These are phyloP conservation scores for Hippolais icterina DNA, from an alignment of 2,113 vertebrate genomes.

Conservation along the genomic window DNA sequence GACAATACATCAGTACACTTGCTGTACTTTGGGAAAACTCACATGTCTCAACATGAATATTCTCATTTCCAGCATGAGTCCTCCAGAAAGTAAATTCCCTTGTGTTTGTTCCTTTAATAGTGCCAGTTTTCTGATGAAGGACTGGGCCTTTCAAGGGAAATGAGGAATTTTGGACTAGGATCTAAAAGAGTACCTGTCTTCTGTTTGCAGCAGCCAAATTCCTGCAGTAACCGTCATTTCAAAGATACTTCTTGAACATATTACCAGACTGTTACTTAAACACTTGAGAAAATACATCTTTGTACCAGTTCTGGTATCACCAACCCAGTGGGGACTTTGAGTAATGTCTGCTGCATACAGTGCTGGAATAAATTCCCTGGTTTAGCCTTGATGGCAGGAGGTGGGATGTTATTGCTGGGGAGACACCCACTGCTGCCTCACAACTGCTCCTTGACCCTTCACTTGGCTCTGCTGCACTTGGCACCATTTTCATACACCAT, in stretches of 20 bases:
- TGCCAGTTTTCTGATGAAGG: constrained; percentile 33
- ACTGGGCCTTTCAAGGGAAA: constrained; percentile 38
- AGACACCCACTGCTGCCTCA: background rate
- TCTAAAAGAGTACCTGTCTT: constrained; percentile 40
- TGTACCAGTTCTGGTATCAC: constrained; percentile 28
- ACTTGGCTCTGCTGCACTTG: background rate
- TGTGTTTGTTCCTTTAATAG: constrained; percentile 64
- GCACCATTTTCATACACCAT: constrained; percentile 31
- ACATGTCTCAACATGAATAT: background rate
- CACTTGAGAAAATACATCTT: constrained; percentile 44
- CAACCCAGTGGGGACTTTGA: constrained; percentile 19
- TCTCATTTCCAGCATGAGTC: background rate
- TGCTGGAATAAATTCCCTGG: background rate
- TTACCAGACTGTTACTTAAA: constrained; percentile 1
- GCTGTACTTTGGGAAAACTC: background rate
- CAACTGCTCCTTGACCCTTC: background rate
- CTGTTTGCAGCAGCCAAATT: constrained; percentile 30
- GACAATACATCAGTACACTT: background rate
- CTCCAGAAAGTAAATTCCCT: constrained; percentile 53
- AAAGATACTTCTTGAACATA: constrained; percentile 45
- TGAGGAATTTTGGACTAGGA: constrained; percentile 23
- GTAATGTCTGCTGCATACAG: background rate
- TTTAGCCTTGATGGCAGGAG: constrained; percentile 14
- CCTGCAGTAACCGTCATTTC: constrained; percentile 32
- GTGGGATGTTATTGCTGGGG: background rate